Evolutionary conservation across 1,140 invertebrate genomes (phyloP), one percentile per base, ranked within the genome.

Genomic region (Tetranychus cinnabarinus): DNA sequence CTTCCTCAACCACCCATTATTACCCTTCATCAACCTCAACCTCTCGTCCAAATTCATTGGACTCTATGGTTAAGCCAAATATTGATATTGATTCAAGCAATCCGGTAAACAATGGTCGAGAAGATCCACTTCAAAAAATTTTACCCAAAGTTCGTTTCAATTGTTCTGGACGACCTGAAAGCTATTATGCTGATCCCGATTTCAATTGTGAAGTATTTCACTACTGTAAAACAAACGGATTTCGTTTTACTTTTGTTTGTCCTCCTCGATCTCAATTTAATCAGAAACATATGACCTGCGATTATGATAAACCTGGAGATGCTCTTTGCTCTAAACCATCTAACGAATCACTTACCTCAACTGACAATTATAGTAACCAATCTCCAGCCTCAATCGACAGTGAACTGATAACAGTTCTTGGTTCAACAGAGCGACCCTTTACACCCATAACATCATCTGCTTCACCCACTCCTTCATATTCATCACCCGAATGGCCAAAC

Each of bases 121-220:
- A 61, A 42, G 65, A 63, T 39, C 35, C 58, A 36, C 47, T 65
- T 1, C 58, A 63, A 42, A 64, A 62, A 56, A 46, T 67, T n/a
- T 55, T 69, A 12, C 66, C 67, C 3, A 56, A 36, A 6, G 65
- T 68, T 5, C 60, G 62, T 48, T 70, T 70, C 48, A 62, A 66
- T 58, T 70, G 69, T 58, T 48, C 34, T n/a, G 63, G 66, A 12
- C 58, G 62, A 56, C 59, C 61, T 13, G 65, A 66, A 58, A 66
- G 66, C 10, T 70, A 70, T 59, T 70, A 68, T 56, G 59, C 68
- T 15, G 69, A 70, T 62, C 7, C 47, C 15, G 58, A 66, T 50
- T 66, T 66, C 59, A 55, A 65, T 36, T 70, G 69, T 59, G 65
- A 69, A 62, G 67, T 70, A 15, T 68, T 68, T 61, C 68, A 68